Evolutionary conservation across 2,888 invertebrate genomes (phyloP).

Genomic region (Heliconius charithonia): DNA sequence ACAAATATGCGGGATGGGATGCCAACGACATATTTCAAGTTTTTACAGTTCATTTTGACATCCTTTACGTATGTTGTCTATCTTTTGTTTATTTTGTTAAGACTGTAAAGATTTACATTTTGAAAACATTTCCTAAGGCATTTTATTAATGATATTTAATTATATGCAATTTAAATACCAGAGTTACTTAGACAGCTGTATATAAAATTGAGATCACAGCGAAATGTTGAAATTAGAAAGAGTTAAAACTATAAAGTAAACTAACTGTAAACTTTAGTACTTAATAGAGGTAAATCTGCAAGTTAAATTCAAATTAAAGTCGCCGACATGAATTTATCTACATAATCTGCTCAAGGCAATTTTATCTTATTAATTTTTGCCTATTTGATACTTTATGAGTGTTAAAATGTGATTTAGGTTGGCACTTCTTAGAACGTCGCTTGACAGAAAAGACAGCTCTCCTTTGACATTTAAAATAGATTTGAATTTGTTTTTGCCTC

Average conservation of each 20-base stretch:
- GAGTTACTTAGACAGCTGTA: background rate
- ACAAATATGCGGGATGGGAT: slow-evolving; percentile 61
- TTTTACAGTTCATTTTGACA: slow-evolving; percentile 46
- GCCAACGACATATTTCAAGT: slow-evolving; percentile 48
- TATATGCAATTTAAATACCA: background rate
- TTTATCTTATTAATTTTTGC: background rate
- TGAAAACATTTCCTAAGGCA: too few species aligned
- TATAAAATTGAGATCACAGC: background rate
- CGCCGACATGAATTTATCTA: background rate
- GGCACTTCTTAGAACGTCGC: slow-evolving; percentile 10
- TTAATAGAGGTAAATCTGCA: background rate
- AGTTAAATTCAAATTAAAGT: background rate
- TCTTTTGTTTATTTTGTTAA: slow-evolving; percentile 7
- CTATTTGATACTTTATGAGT: background rate
- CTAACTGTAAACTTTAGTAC: background rate
- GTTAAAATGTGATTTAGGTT: slow-evolving; percentile 6
- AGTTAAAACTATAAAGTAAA: too few species aligned
- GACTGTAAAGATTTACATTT: background rate
- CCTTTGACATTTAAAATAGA: slow-evolving; percentile 1
- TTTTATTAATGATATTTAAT: background rate
- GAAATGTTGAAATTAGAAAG: background rate
- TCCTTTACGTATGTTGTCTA: slow-evolving; percentile 36
- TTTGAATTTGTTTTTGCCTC: background rate
- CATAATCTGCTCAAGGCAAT: background rate
- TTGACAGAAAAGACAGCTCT: background rate